These are phyloP conservation scores for Cheumatopsyche charites DNA, from an alignment of 1,140 invertebrate genomes.

Conservation along the genomic window DNA sequence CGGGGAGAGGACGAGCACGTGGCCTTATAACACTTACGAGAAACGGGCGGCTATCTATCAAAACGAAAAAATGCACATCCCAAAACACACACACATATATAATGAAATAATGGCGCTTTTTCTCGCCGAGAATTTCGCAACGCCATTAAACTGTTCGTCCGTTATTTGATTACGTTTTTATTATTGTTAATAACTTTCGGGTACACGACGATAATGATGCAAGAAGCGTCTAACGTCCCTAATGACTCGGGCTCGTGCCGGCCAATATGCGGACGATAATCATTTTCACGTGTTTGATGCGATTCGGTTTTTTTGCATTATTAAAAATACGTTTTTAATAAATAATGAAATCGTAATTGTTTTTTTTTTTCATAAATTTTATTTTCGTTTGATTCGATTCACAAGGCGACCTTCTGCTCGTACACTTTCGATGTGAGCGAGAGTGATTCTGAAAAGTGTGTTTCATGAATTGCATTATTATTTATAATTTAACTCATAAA, in stretches of 20 bases:
- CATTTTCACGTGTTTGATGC: slow-evolving; percentile 3
- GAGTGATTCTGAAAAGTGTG: too few species aligned
- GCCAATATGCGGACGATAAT: slow-evolving; percentile 16
- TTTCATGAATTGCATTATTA: too few species aligned
- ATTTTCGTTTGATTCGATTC: too few species aligned
- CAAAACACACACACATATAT: not conserved
- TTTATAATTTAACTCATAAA: too few species aligned
- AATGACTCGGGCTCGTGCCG: slow-evolving; percentile 26
- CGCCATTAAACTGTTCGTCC: slow-evolving; percentile 10
- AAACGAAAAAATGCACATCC: slow-evolving; percentile 5
- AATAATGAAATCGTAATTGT: too few species aligned
- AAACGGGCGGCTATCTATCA: slow-evolving; percentile 37
- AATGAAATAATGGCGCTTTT: too few species aligned
- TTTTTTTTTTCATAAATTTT: too few species aligned
- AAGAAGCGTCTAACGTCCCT: not conserved
- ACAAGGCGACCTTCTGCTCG: too few species aligned
- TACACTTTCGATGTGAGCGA: too few species aligned
- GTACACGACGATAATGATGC: slow-evolving; percentile 14
- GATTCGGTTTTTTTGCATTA: too few species aligned
- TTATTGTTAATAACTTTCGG: slow-evolving; percentile 29
- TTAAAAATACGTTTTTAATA: too few species aligned
- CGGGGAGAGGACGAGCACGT: slow-evolving; percentile 32
- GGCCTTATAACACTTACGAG: slow-evolving; percentile 43
- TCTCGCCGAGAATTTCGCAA: slow-evolving; percentile 18
- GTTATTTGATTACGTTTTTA: slow-evolving; percentile 30